Percentiles rank a stretch among this genome's conserved stretches.
These are phyloP conservation scores for Myotis daubentonii DNA, from an alignment of 2,797 vertebrate genomes.

Conservation along the genomic window DNA sequence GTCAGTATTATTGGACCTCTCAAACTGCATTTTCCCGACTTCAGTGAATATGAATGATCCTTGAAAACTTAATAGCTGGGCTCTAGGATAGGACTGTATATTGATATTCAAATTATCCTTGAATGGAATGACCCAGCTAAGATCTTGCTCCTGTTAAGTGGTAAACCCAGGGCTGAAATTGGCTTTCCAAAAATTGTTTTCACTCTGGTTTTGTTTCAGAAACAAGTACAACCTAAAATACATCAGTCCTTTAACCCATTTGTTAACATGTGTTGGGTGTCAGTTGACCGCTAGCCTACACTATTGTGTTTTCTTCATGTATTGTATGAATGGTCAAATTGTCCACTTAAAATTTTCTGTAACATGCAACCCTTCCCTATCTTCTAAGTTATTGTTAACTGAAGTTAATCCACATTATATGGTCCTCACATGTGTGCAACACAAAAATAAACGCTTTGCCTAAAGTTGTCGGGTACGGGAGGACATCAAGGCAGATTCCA, in stretches of 20 bases:
- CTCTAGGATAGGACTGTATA: not conserved
- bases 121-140: not conserved
- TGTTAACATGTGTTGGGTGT: not conserved
- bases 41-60: not conserved
- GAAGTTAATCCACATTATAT: not conserved
- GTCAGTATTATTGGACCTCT: not conserved
- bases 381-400: slow-evolving; percentile 65
- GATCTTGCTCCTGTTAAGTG: not conserved
- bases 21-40: not conserved
- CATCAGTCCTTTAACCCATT: not conserved
- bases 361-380: not conserved
- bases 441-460: not conserved
- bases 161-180: not conserved
- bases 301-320: not conserved
- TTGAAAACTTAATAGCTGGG: not conserved
- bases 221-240: not conserved
- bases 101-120: not conserved
- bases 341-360: not conserved
- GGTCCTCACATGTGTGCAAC: not conserved
- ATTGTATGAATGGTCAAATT: not conserved
- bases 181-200: not conserved
- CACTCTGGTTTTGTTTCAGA: not conserved
- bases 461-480: no score
- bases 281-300: not conserved
- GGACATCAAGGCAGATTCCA: no score